phyloP scores from a whole-genome alignment of 2,113 vertebrate species.

The Psettodes erumei region DNA sequence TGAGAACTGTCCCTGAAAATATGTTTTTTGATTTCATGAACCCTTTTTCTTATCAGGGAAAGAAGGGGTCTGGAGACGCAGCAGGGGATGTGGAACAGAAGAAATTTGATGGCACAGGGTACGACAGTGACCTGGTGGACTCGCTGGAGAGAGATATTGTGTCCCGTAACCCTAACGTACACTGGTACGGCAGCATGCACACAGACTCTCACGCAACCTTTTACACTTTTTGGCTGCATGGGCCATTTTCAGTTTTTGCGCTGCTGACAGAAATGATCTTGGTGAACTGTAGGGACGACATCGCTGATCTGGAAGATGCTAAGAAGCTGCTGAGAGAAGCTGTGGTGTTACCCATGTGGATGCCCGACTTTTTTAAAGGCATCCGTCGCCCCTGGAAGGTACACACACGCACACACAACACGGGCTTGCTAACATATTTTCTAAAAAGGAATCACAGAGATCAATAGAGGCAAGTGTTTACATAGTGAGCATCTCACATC shows the following conservation, averaged over 20 bases:
- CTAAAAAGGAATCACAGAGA: not conserved
- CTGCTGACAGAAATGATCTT: constrained; percentile 32
- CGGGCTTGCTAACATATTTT: not conserved
- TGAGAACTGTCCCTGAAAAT: not conserved
- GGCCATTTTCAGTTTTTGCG: not conserved
- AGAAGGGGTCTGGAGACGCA: constrained; percentile 85
- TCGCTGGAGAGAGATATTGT: constrained; percentile 96
- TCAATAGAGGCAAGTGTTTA: not conserved
- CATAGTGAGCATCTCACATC: not conserved
- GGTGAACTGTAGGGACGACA: constrained; percentile 88
- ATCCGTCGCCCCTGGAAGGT: constrained; percentile 99
- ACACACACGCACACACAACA: not conserved
- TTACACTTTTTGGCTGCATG: not conserved
- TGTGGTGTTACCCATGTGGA: constrained; percentile 99
- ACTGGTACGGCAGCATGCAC: constrained; percentile 85
- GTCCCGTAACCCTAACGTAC: constrained; percentile 94
- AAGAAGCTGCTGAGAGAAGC: constrained; percentile 93
- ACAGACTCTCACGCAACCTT: not conserved
- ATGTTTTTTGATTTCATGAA: not conserved
- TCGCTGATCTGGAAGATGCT: constrained; percentile 96
- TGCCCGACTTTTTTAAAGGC: constrained; percentile 99
- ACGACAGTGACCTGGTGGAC: constrained; percentile 93
- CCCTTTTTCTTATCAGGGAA: constrained; percentile 78
- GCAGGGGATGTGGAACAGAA: constrained; percentile 86
- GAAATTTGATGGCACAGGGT: constrained; percentile 92